These are phyloP conservation scores for Peromyscus melanophrys DNA, from an alignment of 2,797 vertebrate genomes.

Conservation along the genomic window DNA sequence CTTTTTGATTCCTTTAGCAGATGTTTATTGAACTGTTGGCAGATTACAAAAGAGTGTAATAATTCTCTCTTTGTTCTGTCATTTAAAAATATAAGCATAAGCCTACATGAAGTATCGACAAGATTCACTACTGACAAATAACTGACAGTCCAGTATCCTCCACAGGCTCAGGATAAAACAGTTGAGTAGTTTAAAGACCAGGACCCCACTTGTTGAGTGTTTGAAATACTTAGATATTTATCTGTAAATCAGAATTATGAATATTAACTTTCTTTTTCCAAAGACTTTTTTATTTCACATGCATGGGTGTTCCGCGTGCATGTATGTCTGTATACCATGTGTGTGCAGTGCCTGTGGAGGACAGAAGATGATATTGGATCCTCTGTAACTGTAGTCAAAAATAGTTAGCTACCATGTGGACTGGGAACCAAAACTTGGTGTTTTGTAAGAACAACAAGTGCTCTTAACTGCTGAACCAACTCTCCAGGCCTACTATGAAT, in stretches of 20 bases:
- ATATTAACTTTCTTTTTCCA: neutral
- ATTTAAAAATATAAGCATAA: neutral
- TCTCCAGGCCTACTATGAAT: neutral
- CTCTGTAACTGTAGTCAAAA: neutral
- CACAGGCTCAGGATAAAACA: neutral
- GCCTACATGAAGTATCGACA: neutral
- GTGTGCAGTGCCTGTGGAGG: too few species aligned
- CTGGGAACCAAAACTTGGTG: neutral
- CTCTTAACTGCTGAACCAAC: neutral
- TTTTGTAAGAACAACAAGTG: neutral
- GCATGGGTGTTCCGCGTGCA: neutral
- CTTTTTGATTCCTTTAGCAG: neutral
- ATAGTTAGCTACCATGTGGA: neutral
- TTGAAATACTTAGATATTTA: neutral
- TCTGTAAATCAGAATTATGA: neutral
- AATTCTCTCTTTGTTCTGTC: neutral
- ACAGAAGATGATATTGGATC: neutral
- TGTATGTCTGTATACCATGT: neutral
- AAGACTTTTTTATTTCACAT: neutral
- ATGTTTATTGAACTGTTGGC: neutral
- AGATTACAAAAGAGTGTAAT: neutral
- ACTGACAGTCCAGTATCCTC: neutral
- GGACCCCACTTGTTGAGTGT: neutral
- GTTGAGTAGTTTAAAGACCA: neutral
- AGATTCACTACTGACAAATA: neutral